Base-by-base conservation (phyloP, 2,888 invertebrate species). In the Acanthopleura granulata region DNA sequence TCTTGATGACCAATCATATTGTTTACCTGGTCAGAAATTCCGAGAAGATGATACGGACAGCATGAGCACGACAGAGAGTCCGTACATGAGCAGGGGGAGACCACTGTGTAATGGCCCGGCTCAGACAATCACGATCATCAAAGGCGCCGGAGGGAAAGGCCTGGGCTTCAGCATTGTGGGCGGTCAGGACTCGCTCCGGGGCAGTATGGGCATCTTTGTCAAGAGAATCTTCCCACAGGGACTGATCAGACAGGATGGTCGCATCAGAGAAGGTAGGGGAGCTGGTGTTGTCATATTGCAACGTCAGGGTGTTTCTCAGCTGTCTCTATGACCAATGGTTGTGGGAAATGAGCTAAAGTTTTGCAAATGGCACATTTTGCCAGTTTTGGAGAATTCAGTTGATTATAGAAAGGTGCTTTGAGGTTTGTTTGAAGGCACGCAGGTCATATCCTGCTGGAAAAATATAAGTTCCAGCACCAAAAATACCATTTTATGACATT, bases 81-180 rank as follows among this genome's bases (percentile, higher is more conserved):
- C 72, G 1, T 40, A 57, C 50, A 57, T 72, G 50, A 51, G 51
- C 14, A n/a, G 57, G n/a, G 62, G 70, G 70, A 72, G 75, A 49
- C 51, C 72, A 29, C 74, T 77, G 49, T 75, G 75, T 30, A 77
- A 75, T 30, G 78, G 77, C 14, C 76, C 80, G 1, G 81, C 83
- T 29, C 76, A 82, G 72, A 82, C 81, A 12, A 78, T 87, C 16
- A 93, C 93, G 75, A 95, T 95, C 89, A 94, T 94, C 91, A 96
- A 96, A 91, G 96, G 96, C 49, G 93, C 93, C 9, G 95, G 95
- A 49, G 94, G 94, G 85, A 96, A 95, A 90, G 95, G 96, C 75
- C 92, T 96, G 73, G 96, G 96, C 57, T 96, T 97, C 89, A 96
- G 96, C 89, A 95, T 96, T 84, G 96, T 96, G 49, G 97, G 96